Evolutionary conservation across 2,888 invertebrate genomes (phyloP).

Genomic region (Papilio elwesi): DNA sequence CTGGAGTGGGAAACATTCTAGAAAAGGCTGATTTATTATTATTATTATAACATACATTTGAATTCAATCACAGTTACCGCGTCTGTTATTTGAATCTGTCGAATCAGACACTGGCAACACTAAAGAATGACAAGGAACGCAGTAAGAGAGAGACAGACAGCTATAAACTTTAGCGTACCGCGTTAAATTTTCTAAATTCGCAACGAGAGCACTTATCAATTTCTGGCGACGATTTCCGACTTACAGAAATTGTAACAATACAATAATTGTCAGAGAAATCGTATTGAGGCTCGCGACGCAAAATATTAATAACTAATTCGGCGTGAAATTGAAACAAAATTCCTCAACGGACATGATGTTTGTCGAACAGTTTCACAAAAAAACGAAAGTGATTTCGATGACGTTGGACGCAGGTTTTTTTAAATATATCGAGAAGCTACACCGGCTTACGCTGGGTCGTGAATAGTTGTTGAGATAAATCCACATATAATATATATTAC

Average conservation of each 20-base stretch:
- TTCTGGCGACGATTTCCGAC: background rate
- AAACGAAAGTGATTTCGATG: conserved; percentile 26
- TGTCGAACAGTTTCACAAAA: conserved; percentile 12
- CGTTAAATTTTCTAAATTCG: conserved; percentile 7
- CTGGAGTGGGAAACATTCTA: too few species aligned
- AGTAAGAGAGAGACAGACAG: background rate
- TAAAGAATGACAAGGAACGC: background rate
- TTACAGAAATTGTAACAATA: conserved; percentile 2
- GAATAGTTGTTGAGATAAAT: too few species aligned
- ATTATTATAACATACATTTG: background rate
- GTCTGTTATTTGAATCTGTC: background rate
- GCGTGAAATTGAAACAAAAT: conserved; percentile 36
- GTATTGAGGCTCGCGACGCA: background rate
- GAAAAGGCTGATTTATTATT: too few species aligned
- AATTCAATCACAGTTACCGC: background rate
- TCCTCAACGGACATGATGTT: conserved; percentile 11
- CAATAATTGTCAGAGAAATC: conserved; percentile 32
- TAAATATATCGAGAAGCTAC: too few species aligned
- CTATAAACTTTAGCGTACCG: too few species aligned
- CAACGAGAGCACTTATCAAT: background rate
- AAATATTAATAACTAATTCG: conserved; percentile 34
- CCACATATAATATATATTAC: too few species aligned
- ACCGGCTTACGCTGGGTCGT: too few species aligned
- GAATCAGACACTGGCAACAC: too few species aligned
- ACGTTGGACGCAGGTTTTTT: background rate